These are phyloP conservation scores for Sebastes taczanowskii DNA, from an alignment of 2,797 vertebrate species.

Conservation along the genomic window DNA sequence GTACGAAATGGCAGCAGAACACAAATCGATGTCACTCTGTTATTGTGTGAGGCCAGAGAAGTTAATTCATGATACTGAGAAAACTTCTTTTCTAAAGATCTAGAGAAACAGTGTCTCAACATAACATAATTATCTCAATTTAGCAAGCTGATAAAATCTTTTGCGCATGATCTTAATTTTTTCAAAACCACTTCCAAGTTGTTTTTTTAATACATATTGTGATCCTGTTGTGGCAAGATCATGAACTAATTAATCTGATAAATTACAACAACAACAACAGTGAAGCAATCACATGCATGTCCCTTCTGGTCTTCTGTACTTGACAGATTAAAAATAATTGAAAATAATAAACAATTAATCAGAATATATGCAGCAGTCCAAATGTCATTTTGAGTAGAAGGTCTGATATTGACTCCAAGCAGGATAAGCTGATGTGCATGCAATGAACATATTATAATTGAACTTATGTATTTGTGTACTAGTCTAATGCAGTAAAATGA, in stretches of 20 bases:
- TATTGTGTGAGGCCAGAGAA: neutral
- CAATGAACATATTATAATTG: neutral
- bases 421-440: neutral
- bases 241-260: neutral
- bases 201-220: neutral
- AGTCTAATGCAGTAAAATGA: neutral
- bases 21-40: constrained; percentile 41
- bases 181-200: neutral
- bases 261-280: neutral
- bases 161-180: neutral
- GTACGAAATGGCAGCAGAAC: constrained; percentile 11
- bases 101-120: neutral
- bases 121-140: neutral
- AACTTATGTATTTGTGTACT: too few species aligned
- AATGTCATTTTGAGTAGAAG: neutral
- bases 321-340: neutral
- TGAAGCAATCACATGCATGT: neutral
- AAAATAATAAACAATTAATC: neutral
- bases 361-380: neutral
- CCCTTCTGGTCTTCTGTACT: neutral
- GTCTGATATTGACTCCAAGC: neutral
- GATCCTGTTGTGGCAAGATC: neutral
- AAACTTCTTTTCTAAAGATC: neutral
- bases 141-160: neutral
- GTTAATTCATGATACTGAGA: neutral